Evolutionary conservation across 2,797 vertebrate species (phyloP).

Genomic region (Sphenodon punctatus): DNA sequence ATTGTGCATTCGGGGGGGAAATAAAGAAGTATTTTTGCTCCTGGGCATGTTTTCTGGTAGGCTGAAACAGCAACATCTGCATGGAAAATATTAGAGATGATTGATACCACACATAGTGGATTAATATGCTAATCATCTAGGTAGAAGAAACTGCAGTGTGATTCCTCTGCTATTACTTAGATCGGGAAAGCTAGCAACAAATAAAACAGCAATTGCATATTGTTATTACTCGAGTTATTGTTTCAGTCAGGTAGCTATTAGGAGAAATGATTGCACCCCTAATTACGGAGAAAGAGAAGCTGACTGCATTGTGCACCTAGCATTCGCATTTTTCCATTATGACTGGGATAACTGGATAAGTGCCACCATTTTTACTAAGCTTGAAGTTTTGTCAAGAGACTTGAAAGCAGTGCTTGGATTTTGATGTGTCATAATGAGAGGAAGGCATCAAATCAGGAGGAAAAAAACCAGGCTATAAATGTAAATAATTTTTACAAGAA

Average conservation of each 20-base stretch:
- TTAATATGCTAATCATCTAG: neutral
- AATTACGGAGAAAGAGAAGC: conserved; percentile 28
- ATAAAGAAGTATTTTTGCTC: neutral
- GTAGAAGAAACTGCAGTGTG: conserved; percentile 31
- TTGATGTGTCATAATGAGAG: neutral
- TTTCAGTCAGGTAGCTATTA: conserved; percentile 40
- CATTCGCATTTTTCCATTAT: conserved; percentile 25
- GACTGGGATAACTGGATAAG: conserved; percentile 16
- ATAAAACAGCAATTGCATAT: conserved; percentile 45
- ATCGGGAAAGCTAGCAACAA: conserved; percentile 45
- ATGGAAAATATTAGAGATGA: conserved; percentile 17
- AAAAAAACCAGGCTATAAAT: rapidly evolving
- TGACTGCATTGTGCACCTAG: neutral
- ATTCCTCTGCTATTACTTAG: conserved; percentile 27
- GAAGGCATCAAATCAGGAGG: neutral
- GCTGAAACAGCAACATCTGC: neutral
- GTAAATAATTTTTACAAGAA: neutral
- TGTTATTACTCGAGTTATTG: conserved; percentile 43
- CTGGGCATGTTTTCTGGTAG: neutral
- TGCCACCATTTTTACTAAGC: neutral
- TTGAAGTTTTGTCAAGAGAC: conserved; percentile 19
- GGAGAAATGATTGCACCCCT: neutral
- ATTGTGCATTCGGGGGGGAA: neutral
- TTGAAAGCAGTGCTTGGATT: conserved; percentile 23
- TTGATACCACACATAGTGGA: neutral